These are phyloP conservation scores for Anomalospiza imberbis DNA, from an alignment of 2,797 vertebrate genomes.

Conservation along the genomic window DNA sequence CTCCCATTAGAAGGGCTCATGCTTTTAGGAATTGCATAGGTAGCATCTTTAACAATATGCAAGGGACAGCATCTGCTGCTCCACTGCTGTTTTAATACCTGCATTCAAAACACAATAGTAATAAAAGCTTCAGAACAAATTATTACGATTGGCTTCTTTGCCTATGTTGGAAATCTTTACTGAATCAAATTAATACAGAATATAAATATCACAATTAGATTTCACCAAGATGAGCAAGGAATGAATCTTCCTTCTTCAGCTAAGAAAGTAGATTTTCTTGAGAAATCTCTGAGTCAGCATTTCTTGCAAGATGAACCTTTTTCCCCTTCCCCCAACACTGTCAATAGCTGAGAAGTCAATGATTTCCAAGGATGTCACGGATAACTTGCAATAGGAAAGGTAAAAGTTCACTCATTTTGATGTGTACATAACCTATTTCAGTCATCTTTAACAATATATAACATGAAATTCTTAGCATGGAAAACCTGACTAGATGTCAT, in stretches of 20 bases:
- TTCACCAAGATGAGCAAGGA: slow-evolving; percentile 43
- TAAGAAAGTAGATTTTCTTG: slow-evolving; percentile 56
- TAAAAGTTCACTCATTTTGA: slow-evolving; percentile 71
- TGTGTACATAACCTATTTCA: slow-evolving; percentile 66
- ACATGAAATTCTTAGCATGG: slow-evolving; percentile 53
- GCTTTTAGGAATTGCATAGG: slow-evolving; percentile 49
- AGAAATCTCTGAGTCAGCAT: slow-evolving; percentile 55
- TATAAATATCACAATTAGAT: slow-evolving; percentile 66
- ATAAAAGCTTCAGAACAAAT: slow-evolving; percentile 69
- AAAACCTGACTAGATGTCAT: slow-evolving; percentile 32
- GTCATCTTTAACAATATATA: slow-evolving; percentile 72
- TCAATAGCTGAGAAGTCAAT: slow-evolving; percentile 71
- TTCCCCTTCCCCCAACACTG: slow-evolving; percentile 42
- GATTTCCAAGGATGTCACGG: slow-evolving; percentile 73
- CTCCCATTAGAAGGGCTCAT: slow-evolving; percentile 37
- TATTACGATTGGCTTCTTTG: slow-evolving; percentile 62
- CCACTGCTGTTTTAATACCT: slow-evolving; percentile 50
- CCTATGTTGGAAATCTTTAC: slow-evolving; percentile 49
- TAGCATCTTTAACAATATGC: slow-evolving; percentile 47
- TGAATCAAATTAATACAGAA: slow-evolving; percentile 61
- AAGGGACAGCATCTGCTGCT: slow-evolving; percentile 43
- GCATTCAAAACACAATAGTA: slow-evolving; percentile 55
- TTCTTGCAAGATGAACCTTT: slow-evolving; percentile 52
- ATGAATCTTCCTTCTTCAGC: slow-evolving; percentile 16
- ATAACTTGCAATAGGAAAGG: slow-evolving; percentile 68